phyloP scores from a whole-genome alignment of 2,797 vertebrate genomes.

The Tarsius wallacei region DNA sequence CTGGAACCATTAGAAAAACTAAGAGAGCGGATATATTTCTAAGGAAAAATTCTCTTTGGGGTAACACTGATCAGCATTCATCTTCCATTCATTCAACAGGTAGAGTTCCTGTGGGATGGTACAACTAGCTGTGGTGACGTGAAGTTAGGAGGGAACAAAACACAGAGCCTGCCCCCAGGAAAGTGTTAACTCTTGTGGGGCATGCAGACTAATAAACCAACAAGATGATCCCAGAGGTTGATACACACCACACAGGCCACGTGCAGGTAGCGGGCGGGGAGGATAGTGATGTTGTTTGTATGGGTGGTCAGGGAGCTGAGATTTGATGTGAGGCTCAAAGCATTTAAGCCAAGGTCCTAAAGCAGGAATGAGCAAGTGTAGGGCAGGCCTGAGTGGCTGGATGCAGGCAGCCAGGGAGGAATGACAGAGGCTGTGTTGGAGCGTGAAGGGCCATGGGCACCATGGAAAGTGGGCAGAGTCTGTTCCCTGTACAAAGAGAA shows the following conservation, averaged over 20 bases:
- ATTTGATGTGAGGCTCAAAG: background rate
- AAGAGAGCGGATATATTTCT: background rate
- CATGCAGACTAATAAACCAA: background rate
- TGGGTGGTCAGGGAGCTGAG: background rate
- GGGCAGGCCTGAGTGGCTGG: background rate
- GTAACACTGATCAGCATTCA: background rate
- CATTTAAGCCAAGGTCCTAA: background rate
- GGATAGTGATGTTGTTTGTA: background rate
- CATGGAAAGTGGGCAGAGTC: background rate
- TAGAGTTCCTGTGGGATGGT: background rate
- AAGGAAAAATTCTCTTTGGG: background rate
- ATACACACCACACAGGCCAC: background rate
- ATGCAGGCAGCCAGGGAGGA: background rate
- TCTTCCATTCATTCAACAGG: background rate
- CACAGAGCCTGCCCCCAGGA: background rate
- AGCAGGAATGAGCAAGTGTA: background rate
- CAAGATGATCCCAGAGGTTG: background rate
- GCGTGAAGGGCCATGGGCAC: background rate
- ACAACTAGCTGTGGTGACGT: background rate
- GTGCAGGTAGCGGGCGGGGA: rapidly evolving
- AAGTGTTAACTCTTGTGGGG: background rate
- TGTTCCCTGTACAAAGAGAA: background rate
- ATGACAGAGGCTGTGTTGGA: rapidly evolving
- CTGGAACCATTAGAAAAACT: background rate
- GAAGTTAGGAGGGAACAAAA: background rate